Base-by-base conservation (phyloP, 2,797 vertebrate genomes). In the Sus cebifrons region DNA sequence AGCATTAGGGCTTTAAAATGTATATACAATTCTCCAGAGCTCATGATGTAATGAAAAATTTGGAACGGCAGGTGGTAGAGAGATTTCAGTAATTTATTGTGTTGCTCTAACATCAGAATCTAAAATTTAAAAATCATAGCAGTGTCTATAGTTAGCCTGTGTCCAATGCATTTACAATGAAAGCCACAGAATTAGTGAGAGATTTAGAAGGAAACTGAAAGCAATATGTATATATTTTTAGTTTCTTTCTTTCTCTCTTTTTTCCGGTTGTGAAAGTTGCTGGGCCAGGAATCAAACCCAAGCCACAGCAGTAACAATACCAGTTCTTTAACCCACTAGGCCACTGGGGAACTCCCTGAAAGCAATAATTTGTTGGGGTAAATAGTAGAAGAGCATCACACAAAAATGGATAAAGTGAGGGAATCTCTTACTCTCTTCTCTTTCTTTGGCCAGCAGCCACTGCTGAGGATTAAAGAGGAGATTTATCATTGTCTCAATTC, bases 41-140 rank as follows among this genome's bases (percentile, higher is more conserved):
- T 79, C 20, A 65, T 23, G 25, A 15, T 67, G 16, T 96, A 93
- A 91, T 94, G 86, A 73, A 56, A 82, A 82, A 60, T 85, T 75
- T 88, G 18, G 67, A 90, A 62, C 16, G 14, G 6, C 36, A 70
- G 73, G 67, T 93, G 27, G 11, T 79, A 78, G 32, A 93, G 81
- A 96, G 23, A 18, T 81, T 67, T 52, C 73, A 32, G 23, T 83
- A 88, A 95, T 88, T 93, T 91, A 73, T 58, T 64, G 11, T 58
- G 58, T 88, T 84, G 17, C 77, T 84, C 74, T 65, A 90, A 89
- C 36, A 92, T 95, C 36, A 78, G 52, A 87, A 92, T 85, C 10
- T 77, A 64, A 93, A 89, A 67, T 96, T 87, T 91, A 17, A 87
- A 94, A 93, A 84, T 86, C 64, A 86, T 7, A 64, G 65, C 10